phyloP scores from a whole-genome alignment of 2,113 vertebrate genomes.

The Megaptera novaeangliae region DNA sequence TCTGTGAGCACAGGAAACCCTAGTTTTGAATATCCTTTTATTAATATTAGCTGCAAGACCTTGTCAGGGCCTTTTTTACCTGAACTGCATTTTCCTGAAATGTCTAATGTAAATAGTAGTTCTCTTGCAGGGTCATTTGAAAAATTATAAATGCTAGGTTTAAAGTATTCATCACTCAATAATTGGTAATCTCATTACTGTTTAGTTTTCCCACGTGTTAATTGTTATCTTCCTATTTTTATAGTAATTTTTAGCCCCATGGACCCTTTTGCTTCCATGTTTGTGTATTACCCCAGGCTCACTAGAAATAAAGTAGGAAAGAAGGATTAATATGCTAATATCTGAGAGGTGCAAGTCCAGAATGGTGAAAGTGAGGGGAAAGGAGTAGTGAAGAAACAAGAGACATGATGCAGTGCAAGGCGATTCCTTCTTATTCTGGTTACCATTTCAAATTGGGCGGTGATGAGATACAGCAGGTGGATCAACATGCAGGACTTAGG shows the following conservation, averaged over 20 bases:
- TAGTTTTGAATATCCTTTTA: neutral
- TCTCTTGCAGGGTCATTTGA: neutral
- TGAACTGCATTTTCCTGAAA: neutral
- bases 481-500: accelerated
- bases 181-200: neutral
- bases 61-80: neutral
- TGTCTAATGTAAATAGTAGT: neutral
- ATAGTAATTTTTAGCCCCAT: neutral
- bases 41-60: neutral
- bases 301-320: neutral
- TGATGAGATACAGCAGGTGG: neutral
- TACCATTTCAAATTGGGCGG: neutral
- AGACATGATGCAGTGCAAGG: neutral
- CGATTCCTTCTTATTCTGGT: neutral
- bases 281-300: neutral
- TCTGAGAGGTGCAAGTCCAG: neutral
- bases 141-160: neutral
- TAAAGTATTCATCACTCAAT: neutral
- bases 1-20: neutral
- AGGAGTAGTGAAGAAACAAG: neutral
- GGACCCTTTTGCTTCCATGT: neutral
- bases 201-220: neutral
- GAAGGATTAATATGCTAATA: neutral
- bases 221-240: neutral
- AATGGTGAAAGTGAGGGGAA: neutral